These are phyloP conservation scores for Cirrhinus molitorella DNA, from an alignment of 2,797 vertebrate genomes.

Conservation along the genomic window DNA sequence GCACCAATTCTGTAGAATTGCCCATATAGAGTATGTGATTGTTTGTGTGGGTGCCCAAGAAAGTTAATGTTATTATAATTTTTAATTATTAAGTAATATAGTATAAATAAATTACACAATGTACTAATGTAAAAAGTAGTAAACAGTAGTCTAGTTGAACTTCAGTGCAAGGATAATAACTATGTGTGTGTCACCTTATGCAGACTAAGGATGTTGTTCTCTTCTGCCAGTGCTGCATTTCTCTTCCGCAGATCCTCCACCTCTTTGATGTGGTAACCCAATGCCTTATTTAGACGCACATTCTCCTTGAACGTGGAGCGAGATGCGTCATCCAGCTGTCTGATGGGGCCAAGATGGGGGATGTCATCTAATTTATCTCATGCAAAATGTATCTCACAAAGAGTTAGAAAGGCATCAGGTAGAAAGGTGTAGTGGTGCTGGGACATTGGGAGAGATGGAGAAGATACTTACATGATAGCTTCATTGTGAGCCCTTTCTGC, in stretches of 20 bases:
- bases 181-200: constrained; percentile 74
- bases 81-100: neutral
- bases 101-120: neutral
- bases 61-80: neutral
- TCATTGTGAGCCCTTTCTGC: constrained; percentile 83
- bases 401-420: constrained; percentile 51
- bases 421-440: constrained; percentile 67
- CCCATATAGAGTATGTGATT: neutral
- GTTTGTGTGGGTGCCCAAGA: neutral
- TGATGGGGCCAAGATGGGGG: constrained; percentile 66
- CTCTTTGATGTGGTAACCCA: constrained; percentile 83
- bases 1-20: too few species aligned
- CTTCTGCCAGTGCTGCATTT: constrained; percentile 74
- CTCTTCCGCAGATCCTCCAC: constrained; percentile 77
- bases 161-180: too few species aligned
- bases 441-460: constrained; percentile 42
- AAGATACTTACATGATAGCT: constrained; percentile 83
- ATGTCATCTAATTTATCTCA: constrained; percentile 75
- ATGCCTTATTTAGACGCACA: constrained; percentile 81
- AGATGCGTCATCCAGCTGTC: constrained; percentile 83
- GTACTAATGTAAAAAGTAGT: neutral
- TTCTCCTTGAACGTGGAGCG: constrained; percentile 88
- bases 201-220: constrained; percentile 75
- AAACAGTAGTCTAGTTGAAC: too few species aligned
- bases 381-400: constrained; percentile 64